Evolutionary conservation across 2,888 invertebrate genomes (phyloP).

Genomic region (Hedya salicella): DNA sequence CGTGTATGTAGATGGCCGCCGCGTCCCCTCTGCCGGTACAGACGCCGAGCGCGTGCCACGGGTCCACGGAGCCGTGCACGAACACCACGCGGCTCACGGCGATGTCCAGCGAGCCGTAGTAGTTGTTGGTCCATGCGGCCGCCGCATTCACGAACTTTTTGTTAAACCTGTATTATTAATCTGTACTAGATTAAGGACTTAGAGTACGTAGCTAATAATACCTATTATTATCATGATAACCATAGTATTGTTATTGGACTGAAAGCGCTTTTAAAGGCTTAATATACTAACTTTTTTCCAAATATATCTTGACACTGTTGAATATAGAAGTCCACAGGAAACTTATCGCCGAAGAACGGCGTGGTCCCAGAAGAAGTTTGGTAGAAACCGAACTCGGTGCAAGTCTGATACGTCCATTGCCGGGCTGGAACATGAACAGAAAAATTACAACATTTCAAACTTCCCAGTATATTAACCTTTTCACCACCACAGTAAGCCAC

Average conservation of each 20-base stretch:
- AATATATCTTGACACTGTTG: constrained; percentile 94
- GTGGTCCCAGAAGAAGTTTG: constrained; percentile 91
- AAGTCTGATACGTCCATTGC: constrained; percentile 98
- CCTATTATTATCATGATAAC: no score
- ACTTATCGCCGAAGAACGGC: constrained; percentile 90
- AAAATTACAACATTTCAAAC: no score
- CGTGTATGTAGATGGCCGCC: constrained; percentile 90
- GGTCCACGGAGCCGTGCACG: constrained; percentile 95
- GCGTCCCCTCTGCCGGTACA: constrained; percentile 83
- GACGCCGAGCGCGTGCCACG: constrained; percentile 93
- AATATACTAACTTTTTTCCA: constrained; percentile 87
- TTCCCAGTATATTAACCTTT: no score
- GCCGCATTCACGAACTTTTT: constrained; percentile 85
- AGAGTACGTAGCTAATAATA: no score
- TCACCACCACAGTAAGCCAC: no score
- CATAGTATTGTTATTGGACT: no score
- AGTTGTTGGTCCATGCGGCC: constrained; percentile 89
- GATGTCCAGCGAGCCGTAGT: constrained; percentile 91
- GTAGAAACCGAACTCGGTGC: constrained; percentile 98
- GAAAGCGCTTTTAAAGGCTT: no score
- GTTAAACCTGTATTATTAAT: constrained; percentile 81
- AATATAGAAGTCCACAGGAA: constrained; percentile 91
- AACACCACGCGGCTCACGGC: constrained; percentile 90
- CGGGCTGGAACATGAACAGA: constrained; percentile 81
- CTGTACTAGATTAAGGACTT: no score